Conservation (phyloP, 2,888 invertebrate genomes). For the Scaptomyza caliginosa region DNA sequence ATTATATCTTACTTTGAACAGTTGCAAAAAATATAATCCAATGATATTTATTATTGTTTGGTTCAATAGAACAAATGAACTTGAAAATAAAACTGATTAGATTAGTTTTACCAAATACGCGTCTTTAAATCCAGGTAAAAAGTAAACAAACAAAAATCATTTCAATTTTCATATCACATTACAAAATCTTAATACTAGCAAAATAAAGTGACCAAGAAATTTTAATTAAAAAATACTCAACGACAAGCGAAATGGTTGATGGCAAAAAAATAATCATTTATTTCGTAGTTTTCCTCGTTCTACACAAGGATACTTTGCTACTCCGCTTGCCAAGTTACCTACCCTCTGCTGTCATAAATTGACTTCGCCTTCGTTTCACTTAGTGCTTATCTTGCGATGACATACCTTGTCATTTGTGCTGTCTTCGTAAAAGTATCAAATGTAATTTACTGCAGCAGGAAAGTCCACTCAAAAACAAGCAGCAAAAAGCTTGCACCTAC, state of each 20-base stretch:
- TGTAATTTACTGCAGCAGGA: constrained; percentile 62
- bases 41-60: no score
- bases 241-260: neutral
- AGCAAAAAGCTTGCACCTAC: neutral
- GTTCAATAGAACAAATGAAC: no score
- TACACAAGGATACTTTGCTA: constrained; percentile 36
- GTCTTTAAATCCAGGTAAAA: no score
- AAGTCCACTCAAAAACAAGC: constrained; percentile 20
- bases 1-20: no score
- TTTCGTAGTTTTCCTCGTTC: constrained; percentile 47
- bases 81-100: no score
- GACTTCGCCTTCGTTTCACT: constrained; percentile 32
- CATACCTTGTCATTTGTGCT: constrained; percentile 74
- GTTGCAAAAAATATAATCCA: no score
- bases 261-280: constrained; percentile 61
- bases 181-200: constrained; percentile 25
- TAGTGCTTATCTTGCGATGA: constrained; percentile 71
- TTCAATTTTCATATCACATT: constrained; percentile 37
- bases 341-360: constrained; percentile 14
- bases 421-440: constrained; percentile 73
- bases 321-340: neutral
- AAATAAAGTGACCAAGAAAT: constrained; percentile 40
- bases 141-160: no score
- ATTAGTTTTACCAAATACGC: no score
- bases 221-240: constrained; percentile 63